phyloP scores from a whole-genome alignment of 2,888 invertebrate species.

The Craniophora ligustri region DNA sequence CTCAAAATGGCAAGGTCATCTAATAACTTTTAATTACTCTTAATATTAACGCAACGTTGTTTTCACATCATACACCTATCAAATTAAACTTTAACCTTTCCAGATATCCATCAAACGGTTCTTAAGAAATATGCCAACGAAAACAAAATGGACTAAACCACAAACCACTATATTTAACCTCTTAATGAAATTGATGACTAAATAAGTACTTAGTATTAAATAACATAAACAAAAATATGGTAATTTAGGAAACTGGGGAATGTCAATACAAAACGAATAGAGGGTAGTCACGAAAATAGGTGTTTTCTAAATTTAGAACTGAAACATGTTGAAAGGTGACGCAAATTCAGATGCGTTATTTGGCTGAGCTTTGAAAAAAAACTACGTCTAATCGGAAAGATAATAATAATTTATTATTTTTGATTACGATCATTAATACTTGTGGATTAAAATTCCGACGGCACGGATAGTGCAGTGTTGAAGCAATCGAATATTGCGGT shows the following conservation, averaged over 20 bases:
- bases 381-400: too few relatives aligned
- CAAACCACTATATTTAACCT: neutral
- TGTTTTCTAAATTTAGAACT: too few relatives aligned
- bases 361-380: too few relatives aligned
- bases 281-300: too few relatives aligned
- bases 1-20: slow-evolving; percentile 29
- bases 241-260: neutral
- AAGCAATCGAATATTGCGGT: too few relatives aligned
- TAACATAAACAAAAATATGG: neutral
- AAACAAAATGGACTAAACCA: neutral
- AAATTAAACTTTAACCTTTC: slow-evolving; percentile 8
- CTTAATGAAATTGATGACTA: neutral
- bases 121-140: neutral
- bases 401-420: too few relatives aligned
- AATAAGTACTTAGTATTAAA: neutral
- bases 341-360: too few relatives aligned
- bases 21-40: slow-evolving; percentile 16
- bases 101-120: neutral
- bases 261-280: neutral
- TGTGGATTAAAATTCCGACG: too few relatives aligned
- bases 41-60: neutral
- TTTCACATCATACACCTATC: neutral
- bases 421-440: too few relatives aligned
- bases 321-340: too few relatives aligned
- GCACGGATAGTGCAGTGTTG: too few relatives aligned